Evolutionary conservation across 2,888 invertebrate species (phyloP).

Genomic region (Euspilapteryx auroguttella): DNA sequence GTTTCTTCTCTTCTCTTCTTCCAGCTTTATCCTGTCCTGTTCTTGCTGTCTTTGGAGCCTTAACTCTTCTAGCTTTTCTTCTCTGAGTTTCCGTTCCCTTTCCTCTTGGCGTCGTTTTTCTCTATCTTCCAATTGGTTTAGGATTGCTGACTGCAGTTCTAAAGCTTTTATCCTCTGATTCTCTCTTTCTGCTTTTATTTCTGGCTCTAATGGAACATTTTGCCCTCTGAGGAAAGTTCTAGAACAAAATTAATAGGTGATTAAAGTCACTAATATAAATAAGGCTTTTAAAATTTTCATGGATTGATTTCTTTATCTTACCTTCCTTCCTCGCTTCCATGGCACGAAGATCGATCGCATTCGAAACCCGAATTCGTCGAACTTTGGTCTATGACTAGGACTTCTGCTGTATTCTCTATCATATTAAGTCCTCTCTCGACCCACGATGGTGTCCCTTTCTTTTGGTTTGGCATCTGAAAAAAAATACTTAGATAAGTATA

Average conservation of each 20-base stretch:
- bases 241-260: too few species aligned
- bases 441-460: conserved; percentile 58
- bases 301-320: too few species aligned
- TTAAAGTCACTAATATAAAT: too few species aligned
- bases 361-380: conserved; percentile 43
- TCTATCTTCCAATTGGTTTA: conserved; percentile 82
- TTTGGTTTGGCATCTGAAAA: conserved; percentile 46
- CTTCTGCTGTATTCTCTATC: conserved; percentile 52
- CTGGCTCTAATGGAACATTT: conserved; percentile 80
- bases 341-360: conserved; percentile 43
- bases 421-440: conserved; percentile 59
- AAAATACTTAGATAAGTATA: conserved; percentile 2
- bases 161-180: conserved; percentile 79
- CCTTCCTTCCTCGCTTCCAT: conserved; percentile 52
- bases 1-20: conserved; percentile 68
- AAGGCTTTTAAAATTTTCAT: too few species aligned
- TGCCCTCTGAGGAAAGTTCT: conserved; percentile 80
- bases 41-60: conserved; percentile 75
- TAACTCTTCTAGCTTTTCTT: conserved; percentile 81
- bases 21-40: conserved; percentile 67
- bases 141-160: conserved; percentile 84
- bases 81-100: conserved; percentile 69
- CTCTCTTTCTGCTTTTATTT: conserved; percentile 79
- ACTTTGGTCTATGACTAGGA: conserved; percentile 61
- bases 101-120: conserved; percentile 77